phyloP scores from a whole-genome alignment of 2,888 invertebrate species.

The Teinopalpus imperialis region DNA sequence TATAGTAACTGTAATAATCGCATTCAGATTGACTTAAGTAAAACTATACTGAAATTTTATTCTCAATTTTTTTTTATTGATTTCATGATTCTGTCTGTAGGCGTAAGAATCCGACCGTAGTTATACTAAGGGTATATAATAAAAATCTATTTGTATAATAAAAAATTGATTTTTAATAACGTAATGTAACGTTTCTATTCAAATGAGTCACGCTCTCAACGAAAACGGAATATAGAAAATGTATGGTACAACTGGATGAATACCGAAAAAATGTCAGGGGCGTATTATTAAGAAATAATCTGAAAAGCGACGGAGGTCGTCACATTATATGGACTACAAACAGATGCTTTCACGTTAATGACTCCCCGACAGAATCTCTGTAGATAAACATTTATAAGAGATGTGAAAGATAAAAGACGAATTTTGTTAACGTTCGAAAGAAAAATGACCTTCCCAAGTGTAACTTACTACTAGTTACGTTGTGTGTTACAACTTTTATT shows the following conservation, averaged over 20 bases:
- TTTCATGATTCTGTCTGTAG: no score
- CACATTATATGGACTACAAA: constrained; percentile 20
- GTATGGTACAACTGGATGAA: constrained; percentile 3
- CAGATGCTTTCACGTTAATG: constrained; percentile 26
- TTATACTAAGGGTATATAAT: no score
- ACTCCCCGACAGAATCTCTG: constrained; percentile 19
- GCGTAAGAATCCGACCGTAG: no score
- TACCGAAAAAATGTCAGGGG: constrained; percentile 18
- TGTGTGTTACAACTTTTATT: no score
- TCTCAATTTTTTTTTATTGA: no score
- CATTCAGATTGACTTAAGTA: no score
- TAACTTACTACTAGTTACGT: constrained; percentile 1
- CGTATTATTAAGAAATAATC: constrained; percentile 18
- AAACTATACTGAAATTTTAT: no score
- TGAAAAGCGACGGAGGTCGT: constrained; percentile 22
- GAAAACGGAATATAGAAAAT: constrained; percentile 3
- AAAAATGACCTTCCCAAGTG: constrained; percentile 9
- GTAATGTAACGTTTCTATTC: constrained; percentile 9
- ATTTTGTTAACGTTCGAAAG: constrained; percentile 16
- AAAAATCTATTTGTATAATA: no score
- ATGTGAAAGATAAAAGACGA: constrained; percentile 22
- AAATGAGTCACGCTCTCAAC: constrained; percentile 4
- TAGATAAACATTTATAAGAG: constrained; percentile 22
- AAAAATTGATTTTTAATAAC: no score
- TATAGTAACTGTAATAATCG: no score